Conservation (phyloP, 37 sponge, comb jelly and placozoan genomes). For the Lycopodina hypogea region DNA sequence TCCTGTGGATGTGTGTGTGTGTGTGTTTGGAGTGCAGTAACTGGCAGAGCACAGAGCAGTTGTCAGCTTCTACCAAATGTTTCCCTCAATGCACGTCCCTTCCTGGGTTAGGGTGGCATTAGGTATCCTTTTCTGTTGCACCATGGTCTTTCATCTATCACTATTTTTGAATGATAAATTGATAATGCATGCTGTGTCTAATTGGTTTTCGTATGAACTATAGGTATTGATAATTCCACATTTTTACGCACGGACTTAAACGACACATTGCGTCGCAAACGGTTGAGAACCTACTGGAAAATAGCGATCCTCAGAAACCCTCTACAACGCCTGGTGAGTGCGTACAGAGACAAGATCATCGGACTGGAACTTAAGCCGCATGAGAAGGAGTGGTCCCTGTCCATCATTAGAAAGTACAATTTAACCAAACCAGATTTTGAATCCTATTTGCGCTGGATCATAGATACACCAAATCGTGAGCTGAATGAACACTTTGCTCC, state of each 20-base stretch:
- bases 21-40: too few species aligned
- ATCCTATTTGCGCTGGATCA: conserved; percentile 34
- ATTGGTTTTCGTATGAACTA: background rate
- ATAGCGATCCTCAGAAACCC: conserved; percentile 39
- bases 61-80: too few species aligned
- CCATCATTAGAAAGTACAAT: background rate
- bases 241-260: conserved; percentile 12
- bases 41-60: too few species aligned
- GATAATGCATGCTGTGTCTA: background rate
- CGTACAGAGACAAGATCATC: conserved; percentile 33
- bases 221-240: conserved; percentile 9
- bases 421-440: background rate
- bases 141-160: too few species aligned
- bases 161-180: too few species aligned
- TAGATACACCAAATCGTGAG: conserved; percentile 7
- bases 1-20: too few species aligned
- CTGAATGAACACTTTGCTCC: conserved; percentile 52
- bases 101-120: too few species aligned
- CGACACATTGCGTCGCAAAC: conserved; percentile 4
- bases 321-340: conserved; percentile 48
- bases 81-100: too few species aligned
- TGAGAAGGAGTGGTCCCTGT: background rate
- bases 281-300: conserved; percentile 27
- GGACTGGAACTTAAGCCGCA: background rate
- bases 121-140: background rate